phyloP scores from a whole-genome alignment of 2,888 invertebrate species.

The Xestia xanthographa region DNA sequence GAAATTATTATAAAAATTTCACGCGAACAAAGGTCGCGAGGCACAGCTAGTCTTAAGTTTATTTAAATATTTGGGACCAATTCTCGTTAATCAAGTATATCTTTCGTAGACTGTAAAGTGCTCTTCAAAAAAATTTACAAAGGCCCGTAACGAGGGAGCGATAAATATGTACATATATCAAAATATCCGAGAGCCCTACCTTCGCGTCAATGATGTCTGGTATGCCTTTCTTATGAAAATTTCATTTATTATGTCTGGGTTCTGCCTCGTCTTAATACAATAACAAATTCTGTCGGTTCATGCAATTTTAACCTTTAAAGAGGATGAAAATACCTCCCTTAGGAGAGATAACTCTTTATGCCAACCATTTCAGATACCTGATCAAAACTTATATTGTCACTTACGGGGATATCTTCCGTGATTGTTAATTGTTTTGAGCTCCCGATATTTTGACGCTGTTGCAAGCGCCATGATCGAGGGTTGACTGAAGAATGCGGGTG shows the following conservation, averaged over 20 bases:
- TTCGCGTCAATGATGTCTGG: conserved; percentile 43
- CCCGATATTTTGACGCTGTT: no score
- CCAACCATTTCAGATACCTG: not conserved
- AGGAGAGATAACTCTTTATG: not conserved
- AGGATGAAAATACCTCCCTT: not conserved
- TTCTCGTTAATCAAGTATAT: not conserved
- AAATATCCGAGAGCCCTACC: conserved; percentile 24
- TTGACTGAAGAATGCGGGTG: no score
- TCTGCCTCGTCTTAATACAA: conserved; percentile 20
- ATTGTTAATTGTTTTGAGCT: no score
- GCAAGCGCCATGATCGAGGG: no score
- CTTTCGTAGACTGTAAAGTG: conserved; percentile 39
- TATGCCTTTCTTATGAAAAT: conserved; percentile 41
- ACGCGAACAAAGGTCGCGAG: no score
- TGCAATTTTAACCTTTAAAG: not conserved
- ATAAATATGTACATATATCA: conserved; percentile 59
- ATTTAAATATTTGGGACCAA: not conserved
- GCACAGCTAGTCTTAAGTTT: no score
- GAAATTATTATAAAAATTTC: no score
- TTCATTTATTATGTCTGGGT: conserved; percentile 28
- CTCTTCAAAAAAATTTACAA: conserved; percentile 43
- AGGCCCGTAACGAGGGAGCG: conserved; percentile 38
- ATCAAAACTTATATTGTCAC: no score
- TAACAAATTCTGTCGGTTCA: no score
- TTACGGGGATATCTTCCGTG: no score